A percentile compares a stretch with the other conserved stretches of the same genome.
Conservation (phyloP, 2,888 invertebrate species). For the Drosophila infuscata region DNA sequence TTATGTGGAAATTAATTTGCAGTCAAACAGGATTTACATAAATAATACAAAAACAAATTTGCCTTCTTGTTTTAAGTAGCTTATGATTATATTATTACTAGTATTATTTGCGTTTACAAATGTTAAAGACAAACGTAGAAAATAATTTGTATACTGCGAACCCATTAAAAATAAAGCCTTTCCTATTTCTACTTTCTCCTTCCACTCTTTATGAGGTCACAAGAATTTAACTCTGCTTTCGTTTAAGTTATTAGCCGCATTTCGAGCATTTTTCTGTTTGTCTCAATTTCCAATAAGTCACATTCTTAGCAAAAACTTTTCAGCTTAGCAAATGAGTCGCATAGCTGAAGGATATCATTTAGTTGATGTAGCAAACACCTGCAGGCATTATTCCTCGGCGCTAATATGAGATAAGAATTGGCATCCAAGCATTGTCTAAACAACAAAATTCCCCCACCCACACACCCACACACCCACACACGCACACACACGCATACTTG, state of each 20-base stretch:
- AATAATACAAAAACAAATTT: not conserved
- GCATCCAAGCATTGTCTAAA: constrained; percentile 15
- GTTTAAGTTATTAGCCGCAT: not conserved
- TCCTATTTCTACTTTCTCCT: not conserved
- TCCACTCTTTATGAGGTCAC: not conserved
- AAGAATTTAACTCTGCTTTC: not conserved
- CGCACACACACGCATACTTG: constrained; percentile 32
- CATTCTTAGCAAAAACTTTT: not conserved
- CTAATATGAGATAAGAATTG: constrained; percentile 53
- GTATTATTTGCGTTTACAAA: not conserved
- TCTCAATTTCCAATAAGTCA: not conserved
- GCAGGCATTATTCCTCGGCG: constrained; percentile 43
- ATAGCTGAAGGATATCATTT: constrained; percentile 22
- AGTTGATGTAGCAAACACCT: constrained; percentile 54
- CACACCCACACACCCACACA: constrained; percentile 12
- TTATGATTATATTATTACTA: not conserved
- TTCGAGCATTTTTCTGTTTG: not conserved
- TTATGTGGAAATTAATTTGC: constrained; percentile 26
- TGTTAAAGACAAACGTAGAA: not conserved
- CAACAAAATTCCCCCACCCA: constrained; percentile 21
- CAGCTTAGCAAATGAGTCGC: constrained; percentile 16
- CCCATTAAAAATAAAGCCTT: not conserved
- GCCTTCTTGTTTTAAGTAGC: not conserved
- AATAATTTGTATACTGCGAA: not conserved
- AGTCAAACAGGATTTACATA: not conserved